Evolutionary conservation across 2,113 vertebrate genomes (phyloP), one percentile per base, ranked within the genome.

Genomic region (Corynorhinus townsendii): DNA sequence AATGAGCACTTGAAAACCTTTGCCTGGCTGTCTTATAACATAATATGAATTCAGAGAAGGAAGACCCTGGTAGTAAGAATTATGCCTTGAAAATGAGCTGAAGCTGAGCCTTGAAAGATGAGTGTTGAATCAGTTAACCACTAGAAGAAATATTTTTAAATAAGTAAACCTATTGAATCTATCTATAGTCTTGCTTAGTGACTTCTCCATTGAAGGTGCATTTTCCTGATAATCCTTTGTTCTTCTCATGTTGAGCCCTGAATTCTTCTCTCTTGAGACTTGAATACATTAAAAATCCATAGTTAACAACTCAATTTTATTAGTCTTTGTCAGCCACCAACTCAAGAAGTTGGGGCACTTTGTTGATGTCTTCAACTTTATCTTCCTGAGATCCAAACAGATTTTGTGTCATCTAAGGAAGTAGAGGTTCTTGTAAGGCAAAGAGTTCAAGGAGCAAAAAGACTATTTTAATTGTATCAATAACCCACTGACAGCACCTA

Each of bases 401-500:
- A 35, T 92, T 93, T 95, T 85, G 33, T 86, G 10, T 81, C 43
- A 81, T 64, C 45, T 26, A 76, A 85, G 28, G 52, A 38, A 80
- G 19, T 0, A 82, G 33, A 91, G 43, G 10, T 75, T 80, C 40
- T 87, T 91, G 20, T 79, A 76, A 80, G 35, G 4, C 33, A 92
- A 89, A 88, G 45, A 95, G n/a, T 56, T 72, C 49, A 84, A 94
- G 43, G 40, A 86, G 69, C 22, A 86, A 89, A 91, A 84, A 76
- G 11, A 12, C 19, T 52, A 73, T 73, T 92, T 90, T 91, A 83
- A 92, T 89, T 91, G 33, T 20, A 69, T 84, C 84, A 56, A 33
- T 86, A 95, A 89, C 62, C 64, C 69, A 91, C 52, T 82, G 45
- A 85, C 33, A 94, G 64, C 11, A 82, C 15, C 47, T 93, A 88